Percentiles rank a stretch among this genome's conserved stretches.
Evolutionary conservation across 2,888 invertebrate species (phyloP).

Genomic region (Ommatoiulus sabulosus): DNA sequence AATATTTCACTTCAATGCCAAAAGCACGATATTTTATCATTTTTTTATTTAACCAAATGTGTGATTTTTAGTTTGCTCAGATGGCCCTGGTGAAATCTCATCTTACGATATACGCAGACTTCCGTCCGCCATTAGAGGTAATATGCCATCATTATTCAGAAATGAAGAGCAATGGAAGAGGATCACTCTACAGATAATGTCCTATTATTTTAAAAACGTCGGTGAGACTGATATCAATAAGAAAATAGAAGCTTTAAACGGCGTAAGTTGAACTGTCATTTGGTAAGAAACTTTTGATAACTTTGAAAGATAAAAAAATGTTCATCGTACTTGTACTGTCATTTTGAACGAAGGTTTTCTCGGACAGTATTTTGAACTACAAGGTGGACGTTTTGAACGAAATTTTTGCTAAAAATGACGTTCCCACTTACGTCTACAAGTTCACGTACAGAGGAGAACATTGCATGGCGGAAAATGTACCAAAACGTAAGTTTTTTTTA

Average conservation of each 20-base stretch:
- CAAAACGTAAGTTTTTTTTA: not conserved
- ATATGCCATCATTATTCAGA: not conserved
- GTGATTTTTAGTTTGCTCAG: no score
- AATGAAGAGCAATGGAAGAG: not conserved
- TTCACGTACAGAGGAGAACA: slow-evolving; percentile 34
- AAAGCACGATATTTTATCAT: no score
- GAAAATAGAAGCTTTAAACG: not conserved
- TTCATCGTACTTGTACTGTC: no score
- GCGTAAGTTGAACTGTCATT: no score
- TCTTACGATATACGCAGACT: no score
- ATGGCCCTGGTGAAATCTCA: no score
- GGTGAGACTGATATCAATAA: not conserved
- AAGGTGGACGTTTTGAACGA: not conserved
- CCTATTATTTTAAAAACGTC: not conserved
- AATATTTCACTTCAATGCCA: no score
- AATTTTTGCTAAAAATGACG: not conserved
- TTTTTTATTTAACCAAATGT: no score
- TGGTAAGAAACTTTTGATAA: no score
- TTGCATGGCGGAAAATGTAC: not conserved
- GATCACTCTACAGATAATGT: not conserved
- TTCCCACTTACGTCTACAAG: slow-evolving; percentile 9
- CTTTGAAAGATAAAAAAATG: no score
- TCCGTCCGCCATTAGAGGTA: no score
- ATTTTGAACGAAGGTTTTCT: not conserved
- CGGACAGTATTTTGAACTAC: not conserved